Conservation (phyloP, 2,888 invertebrate species). For the Caenorhabditis sp. region DNA sequence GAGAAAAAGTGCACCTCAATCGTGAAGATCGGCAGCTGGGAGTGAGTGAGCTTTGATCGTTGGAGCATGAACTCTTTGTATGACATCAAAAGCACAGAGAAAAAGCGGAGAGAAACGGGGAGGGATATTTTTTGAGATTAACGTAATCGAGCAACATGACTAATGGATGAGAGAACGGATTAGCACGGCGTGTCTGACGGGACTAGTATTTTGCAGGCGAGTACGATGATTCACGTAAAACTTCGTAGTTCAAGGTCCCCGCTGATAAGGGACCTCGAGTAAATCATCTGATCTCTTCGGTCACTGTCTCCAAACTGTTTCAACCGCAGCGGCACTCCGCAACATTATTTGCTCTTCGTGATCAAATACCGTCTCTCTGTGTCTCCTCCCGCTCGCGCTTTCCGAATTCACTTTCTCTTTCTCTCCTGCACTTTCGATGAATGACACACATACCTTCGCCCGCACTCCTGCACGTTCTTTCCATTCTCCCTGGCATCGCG, state of each 20-base stretch:
- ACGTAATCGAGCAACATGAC: background rate
- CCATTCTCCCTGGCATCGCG: slow-evolving; percentile 10
- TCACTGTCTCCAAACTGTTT: slow-evolving; percentile 16
- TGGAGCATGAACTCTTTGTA: background rate
- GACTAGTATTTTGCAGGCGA: no score
- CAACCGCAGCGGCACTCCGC: slow-evolving; percentile 12
- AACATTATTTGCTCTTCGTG: slow-evolving; percentile 54
- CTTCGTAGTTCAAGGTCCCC: no score
- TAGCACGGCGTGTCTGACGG: no score
- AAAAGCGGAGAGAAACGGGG: background rate
- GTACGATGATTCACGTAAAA: no score
- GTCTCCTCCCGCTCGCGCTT: slow-evolving; percentile 6
- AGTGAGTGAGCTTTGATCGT: background rate
- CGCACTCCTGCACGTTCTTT: background rate
- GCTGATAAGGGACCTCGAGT: no score
- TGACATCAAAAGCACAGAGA: background rate
- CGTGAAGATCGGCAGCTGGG: background rate
- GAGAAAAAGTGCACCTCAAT: background rate
- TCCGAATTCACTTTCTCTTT: slow-evolving; percentile 4
- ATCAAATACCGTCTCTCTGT: slow-evolving; percentile 34
- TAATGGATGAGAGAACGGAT: no score
- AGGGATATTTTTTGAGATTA: no score
- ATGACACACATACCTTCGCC: slow-evolving; percentile 28
- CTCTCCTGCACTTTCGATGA: slow-evolving; percentile 36
- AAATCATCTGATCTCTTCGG: background rate